Conservation (phyloP, 2,888 invertebrate genomes). For the Microdon myrmicae region DNA sequence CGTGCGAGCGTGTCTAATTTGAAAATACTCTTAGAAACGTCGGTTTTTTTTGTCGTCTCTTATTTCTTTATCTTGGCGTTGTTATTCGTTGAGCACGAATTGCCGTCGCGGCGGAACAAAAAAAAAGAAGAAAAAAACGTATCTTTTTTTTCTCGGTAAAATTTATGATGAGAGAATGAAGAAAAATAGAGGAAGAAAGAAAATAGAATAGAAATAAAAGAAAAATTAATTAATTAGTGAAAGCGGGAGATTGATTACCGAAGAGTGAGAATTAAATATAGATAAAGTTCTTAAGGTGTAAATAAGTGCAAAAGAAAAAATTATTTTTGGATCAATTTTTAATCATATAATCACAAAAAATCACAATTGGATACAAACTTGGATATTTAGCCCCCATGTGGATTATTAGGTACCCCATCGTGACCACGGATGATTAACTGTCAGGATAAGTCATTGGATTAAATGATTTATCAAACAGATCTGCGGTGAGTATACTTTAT, state of each 20-base stretch:
- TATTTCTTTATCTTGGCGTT: slow-evolving; percentile 37
- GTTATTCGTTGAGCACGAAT: slow-evolving; percentile 44
- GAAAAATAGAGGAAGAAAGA: too few relatives aligned
- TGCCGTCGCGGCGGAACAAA: slow-evolving; percentile 34
- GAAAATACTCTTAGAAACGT: slow-evolving; percentile 6
- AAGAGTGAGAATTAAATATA: neutral
- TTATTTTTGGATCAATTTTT: neutral
- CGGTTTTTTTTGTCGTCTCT: slow-evolving; percentile 11
- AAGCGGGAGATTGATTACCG: too few relatives aligned
- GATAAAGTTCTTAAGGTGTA: slow-evolving; percentile 1
- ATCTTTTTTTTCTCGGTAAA: too few relatives aligned
- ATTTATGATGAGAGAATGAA: too few relatives aligned
- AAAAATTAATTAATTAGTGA: slow-evolving; percentile 21
- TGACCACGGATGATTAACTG: slow-evolving; percentile 39
- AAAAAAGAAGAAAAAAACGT: slow-evolving; percentile 4
- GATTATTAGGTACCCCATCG: slow-evolving; percentile 51
- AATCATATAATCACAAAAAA: neutral
- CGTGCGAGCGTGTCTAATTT: slow-evolving; percentile 4
- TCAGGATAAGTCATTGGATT: slow-evolving; percentile 49
- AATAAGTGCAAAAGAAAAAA: neutral
- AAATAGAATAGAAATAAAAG: slow-evolving; percentile 11
- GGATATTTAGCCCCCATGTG: slow-evolving; percentile 24
- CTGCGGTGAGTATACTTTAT: slow-evolving; percentile 37
- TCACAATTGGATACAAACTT: neutral
- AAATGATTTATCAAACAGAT: slow-evolving; percentile 51